phyloP scores from a whole-genome alignment of 2,113 vertebrate genomes.

The Paratilapia polleni region DNA sequence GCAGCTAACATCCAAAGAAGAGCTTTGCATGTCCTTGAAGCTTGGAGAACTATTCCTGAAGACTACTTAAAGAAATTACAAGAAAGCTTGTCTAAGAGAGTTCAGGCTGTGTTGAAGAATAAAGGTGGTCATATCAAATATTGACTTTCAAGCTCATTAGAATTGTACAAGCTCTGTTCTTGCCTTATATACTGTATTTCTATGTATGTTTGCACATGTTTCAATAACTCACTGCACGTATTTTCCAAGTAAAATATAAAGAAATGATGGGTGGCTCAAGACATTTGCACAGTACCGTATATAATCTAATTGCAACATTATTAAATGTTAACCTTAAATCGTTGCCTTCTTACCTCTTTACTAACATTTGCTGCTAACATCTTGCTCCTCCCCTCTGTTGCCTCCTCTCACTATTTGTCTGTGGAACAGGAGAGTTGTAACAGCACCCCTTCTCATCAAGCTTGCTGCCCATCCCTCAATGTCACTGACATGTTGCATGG shows the following conservation, averaged over 20 bases:
- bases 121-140: neutral
- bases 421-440: constrained; percentile 77
- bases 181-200: neutral
- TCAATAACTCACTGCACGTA: neutral
- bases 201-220: neutral
- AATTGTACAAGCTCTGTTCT: neutral
- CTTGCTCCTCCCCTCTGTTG: constrained; percentile 38
- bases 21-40: neutral
- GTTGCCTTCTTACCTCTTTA: constrained; percentile 15
- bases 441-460: constrained; percentile 77
- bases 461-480: constrained; percentile 79
- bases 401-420: constrained; percentile 43
- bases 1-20: neutral
- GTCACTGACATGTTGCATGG: constrained; percentile 80
- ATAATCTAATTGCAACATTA: constrained; percentile 3
- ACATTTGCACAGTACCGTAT: no score
- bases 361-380: constrained; percentile 54
- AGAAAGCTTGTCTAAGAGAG: neutral
- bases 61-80: neutral
- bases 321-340: neutral
- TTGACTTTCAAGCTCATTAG: neutral
- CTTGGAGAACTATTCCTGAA: neutral
- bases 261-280: neutral
- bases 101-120: neutral
- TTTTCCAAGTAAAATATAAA: neutral